Conservation (phyloP, 2,888 invertebrate species). For the Liopterus haemorrhoidalis region DNA sequence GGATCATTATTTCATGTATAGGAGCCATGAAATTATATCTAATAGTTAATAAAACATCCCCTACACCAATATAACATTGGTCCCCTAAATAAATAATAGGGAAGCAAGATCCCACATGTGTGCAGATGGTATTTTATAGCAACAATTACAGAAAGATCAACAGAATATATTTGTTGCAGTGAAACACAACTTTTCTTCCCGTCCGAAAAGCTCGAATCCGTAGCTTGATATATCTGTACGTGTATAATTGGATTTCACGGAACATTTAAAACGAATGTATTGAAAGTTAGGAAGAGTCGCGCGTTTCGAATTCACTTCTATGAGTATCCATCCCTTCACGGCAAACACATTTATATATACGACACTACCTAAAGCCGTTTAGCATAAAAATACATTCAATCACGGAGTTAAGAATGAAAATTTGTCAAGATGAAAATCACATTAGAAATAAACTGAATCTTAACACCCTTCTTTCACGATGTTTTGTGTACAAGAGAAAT, state of each 20-base stretch:
- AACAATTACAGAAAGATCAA: constrained; percentile 23
- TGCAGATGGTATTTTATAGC: constrained; percentile 18
- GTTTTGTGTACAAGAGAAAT: constrained; percentile 16
- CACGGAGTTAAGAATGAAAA: constrained; percentile 23
- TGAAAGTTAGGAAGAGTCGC: constrained; percentile 18
- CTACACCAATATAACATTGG: too few relatives aligned
- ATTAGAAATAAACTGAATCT: constrained; percentile 22
- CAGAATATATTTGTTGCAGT: constrained; percentile 21
- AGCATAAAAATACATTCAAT: constrained; percentile 24
- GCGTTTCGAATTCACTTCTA: too few relatives aligned
- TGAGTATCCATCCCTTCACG: neutral
- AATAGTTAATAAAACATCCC: too few relatives aligned
- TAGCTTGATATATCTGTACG: constrained; percentile 20
- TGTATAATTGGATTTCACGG: constrained; percentile 23
- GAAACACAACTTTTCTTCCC: constrained; percentile 17
- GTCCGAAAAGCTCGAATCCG: neutral
- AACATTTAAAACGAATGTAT: constrained; percentile 23
- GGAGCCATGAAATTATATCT: too few relatives aligned
- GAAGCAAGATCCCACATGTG: constrained; percentile 18
- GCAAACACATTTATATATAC: neutral
- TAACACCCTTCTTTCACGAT: constrained; percentile 20
- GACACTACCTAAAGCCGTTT: constrained; percentile 19
- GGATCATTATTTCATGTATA: too few relatives aligned
- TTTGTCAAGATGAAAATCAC: constrained; percentile 25
- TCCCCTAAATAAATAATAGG: constrained; percentile 22